Evolutionary conservation across 2,888 invertebrate species (phyloP).

Genomic region (Amaurobius ferox): DNA sequence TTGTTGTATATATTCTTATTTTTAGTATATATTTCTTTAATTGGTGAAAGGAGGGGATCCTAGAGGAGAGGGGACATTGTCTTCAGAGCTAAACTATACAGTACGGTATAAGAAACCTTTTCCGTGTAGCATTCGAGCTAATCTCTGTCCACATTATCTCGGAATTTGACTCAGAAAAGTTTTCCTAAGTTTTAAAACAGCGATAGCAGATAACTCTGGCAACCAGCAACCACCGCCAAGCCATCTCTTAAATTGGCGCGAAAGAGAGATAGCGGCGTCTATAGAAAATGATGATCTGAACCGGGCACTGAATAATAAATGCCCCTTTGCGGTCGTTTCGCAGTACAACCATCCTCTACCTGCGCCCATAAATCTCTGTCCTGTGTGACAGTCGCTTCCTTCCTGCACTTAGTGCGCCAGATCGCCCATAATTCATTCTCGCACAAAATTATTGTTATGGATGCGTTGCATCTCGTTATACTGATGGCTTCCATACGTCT

Average conservation of each 20-base stretch:
- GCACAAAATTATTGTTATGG: conserved; percentile 57
- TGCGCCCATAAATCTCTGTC: conserved; percentile 68
- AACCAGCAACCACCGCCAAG: conserved; percentile 39
- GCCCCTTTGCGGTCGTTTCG: conserved; percentile 63
- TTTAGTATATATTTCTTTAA: no score
- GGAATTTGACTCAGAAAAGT: no score
- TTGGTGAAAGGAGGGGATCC: no score
- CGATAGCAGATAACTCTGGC: no score
- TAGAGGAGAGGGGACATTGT: no score
- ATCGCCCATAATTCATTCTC: conserved; percentile 61
- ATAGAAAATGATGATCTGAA: conserved; percentile 67
- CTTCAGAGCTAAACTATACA: no score
- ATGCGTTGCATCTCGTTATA: conserved; percentile 22
- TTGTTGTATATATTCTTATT: no score
- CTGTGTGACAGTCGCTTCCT: conserved; percentile 68
- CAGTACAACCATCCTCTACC: conserved; percentile 64
- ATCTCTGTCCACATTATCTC: no score
- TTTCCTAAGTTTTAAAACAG: no score
- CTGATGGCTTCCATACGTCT: conserved; percentile 13
- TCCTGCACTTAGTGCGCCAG: conserved; percentile 67
- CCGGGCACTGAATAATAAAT: conserved; percentile 68
- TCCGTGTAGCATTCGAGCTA: no score
- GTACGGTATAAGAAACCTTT: no score
- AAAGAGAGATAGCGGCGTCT: conserved; percentile 59
- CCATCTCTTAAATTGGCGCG: conserved; percentile 61